These are phyloP conservation scores for Xanthia togata DNA, from an alignment of 2,888 invertebrate species.

Conservation along the genomic window DNA sequence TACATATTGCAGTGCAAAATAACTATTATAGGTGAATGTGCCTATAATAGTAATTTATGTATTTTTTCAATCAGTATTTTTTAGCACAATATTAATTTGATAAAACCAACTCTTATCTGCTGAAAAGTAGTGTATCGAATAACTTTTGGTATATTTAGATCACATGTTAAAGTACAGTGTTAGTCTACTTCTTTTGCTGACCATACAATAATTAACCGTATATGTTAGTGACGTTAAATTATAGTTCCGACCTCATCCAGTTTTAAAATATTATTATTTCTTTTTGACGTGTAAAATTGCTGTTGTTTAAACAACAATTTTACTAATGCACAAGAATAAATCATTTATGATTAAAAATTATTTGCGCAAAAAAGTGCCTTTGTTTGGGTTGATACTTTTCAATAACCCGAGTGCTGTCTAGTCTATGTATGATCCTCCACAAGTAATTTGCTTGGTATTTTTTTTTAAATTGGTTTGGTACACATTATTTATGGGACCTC, in stretches of 20 bases:
- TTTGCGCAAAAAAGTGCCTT: neutral
- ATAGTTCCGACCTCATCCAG: neutral
- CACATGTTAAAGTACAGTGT: neutral
- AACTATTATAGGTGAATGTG: neutral
- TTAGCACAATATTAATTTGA: too few species aligned
- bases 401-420: neutral
- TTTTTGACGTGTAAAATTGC: neutral
- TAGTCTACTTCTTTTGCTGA: neutral
- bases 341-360: neutral
- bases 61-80: neutral
- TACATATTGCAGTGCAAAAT: slow-evolving; percentile 2
- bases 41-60: too few species aligned
- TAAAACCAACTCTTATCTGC: neutral
- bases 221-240: neutral
- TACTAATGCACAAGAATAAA: neutral
- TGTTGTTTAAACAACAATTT: neutral
- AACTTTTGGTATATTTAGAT: neutral
- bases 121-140: neutral
- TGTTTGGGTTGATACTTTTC: neutral
- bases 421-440: neutral
- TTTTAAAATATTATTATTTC: neutral
- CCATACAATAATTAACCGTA: neutral
- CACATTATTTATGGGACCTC: slow-evolving; percentile 1
- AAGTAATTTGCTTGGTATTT: neutral
- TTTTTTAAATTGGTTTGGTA: neutral